Percentiles rank a stretch among this genome's conserved stretches.
Conservation (phyloP, 2,113 vertebrate genomes). For the Leucoraja erinaceus region DNA sequence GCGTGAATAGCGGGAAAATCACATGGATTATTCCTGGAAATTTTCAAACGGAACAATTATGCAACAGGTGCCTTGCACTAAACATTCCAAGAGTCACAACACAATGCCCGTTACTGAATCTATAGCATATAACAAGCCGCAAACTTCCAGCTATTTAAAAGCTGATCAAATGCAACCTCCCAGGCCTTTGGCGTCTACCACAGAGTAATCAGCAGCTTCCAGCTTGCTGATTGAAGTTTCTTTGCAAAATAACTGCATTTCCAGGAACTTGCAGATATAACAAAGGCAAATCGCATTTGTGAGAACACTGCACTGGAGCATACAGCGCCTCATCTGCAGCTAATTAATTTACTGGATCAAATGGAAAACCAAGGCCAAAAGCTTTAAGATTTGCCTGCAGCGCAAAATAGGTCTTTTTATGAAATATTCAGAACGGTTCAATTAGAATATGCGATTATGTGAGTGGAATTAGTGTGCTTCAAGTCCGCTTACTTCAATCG, state of each 20-base stretch:
- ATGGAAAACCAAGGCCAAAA: background rate
- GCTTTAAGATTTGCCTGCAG: background rate
- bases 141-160: background rate
- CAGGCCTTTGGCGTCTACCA: background rate
- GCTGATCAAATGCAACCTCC: background rate
- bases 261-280: slow-evolving; percentile 38
- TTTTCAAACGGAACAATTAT: background rate
- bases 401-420: background rate
- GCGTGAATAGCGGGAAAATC: background rate
- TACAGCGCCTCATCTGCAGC: slow-evolving; percentile 11
- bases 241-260: slow-evolving; percentile 55
- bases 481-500: background rate
- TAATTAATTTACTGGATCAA: slow-evolving; percentile 5
- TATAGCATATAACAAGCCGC: background rate
- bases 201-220: background rate
- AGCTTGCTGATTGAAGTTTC: background rate
- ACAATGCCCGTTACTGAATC: background rate
- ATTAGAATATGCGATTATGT: background rate
- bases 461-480: slow-evolving; percentile 1
- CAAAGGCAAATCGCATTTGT: background rate
- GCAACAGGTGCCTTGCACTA: background rate
- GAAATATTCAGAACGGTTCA: background rate
- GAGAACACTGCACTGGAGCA: background rate
- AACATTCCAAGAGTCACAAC: background rate
- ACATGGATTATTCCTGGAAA: background rate